Base-by-base conservation (phyloP, 2,797 vertebrate genomes). In the Alectoris magna region DNA sequence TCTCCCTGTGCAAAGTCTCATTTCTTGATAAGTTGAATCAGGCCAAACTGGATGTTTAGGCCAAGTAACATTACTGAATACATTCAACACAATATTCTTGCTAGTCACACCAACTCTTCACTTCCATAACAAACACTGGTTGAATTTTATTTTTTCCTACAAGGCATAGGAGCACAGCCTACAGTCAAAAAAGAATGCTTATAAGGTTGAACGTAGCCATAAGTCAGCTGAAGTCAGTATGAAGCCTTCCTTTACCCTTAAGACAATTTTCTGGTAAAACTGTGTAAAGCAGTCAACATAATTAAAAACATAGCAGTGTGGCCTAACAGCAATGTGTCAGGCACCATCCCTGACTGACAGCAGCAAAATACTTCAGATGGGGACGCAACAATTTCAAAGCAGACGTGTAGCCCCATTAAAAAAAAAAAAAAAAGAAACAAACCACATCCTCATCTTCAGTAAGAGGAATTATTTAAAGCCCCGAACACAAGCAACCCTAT, bases 371-470 rank as follows among this genome's bases (percentile, higher is more conserved):
- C 24, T 38, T 41, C 73, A 56, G 14, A 34, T 9, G 9, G 17
- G 71, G 49, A 26, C 10, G 6, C 5, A 27, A 22, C 9, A 18
- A 71, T 9, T 48, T 21, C 71, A 41, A 46, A 2, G 16, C 31
- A 91, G 9, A 36, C 0, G 0, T 27, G 19, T 2, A 55, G 76
- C 29, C 22, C 31, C 70, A 22, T 0, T 1, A 36, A 23, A 43
- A 23, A 43, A 39, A 36, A 23, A 43, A 23, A 43, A 39, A 36
- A n/a, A 23, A 66, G 12, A 38, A 21, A 39, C 21, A 4, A 82
- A 71, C 53, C 0, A 0, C 46, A 29, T 9, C 11, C n/a, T 36
- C 3, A 0, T 16, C 34, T 53, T 56, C 67, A 62, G 6, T 13
- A 72, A 67, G 0, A 89, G 55, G 9, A 55, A 58, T 4, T 2